Conservation (phyloP, 1,140 invertebrate species). For the Drosophila ogumai region DNA sequence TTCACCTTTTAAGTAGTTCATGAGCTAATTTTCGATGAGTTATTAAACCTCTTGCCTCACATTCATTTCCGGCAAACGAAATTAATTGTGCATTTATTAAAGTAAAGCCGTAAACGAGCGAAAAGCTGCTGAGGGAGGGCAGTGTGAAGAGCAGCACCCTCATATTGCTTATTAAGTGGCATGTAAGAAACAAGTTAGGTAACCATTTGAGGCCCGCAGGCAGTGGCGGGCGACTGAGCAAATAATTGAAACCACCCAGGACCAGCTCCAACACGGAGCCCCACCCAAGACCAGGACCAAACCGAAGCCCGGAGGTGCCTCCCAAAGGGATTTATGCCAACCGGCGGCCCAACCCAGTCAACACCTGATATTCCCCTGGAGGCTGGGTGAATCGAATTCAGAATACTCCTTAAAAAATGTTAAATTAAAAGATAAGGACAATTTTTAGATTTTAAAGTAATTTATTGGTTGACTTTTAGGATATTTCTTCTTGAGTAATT, state of each 20-base stretch:
- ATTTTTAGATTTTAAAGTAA: too few species aligned
- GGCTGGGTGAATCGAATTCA: neutral
- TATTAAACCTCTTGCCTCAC: neutral
- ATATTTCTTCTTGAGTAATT: too few species aligned
- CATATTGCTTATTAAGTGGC: constrained; percentile 80
- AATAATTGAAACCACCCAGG: constrained; percentile 66
- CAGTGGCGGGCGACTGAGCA: constrained; percentile 43
- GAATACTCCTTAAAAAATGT: neutral
- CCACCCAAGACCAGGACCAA: neutral
- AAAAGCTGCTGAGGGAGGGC: constrained; percentile 11
- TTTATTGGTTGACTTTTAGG: neutral
- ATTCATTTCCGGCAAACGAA: constrained; percentile 35
- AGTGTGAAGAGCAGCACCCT: constrained; percentile 23
- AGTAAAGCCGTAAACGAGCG: constrained; percentile 59
- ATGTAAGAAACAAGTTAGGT: constrained; percentile 57
- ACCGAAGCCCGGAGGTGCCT: constrained; percentile 13
- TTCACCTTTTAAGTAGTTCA: neutral
- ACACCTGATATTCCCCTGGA: constrained; percentile 21
- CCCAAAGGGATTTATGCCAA: constrained; percentile 47
- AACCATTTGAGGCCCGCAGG: constrained; percentile 42
- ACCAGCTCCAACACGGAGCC: constrained; percentile 3
- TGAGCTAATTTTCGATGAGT: constrained; percentile 15
- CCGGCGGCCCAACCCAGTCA: constrained; percentile 21
- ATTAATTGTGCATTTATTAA: constrained; percentile 75
- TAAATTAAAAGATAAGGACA: too few species aligned